These are phyloP conservation scores for Oryzaephilus surinamensis DNA, from an alignment of 1,140 invertebrate genomes.

Conservation along the genomic window DNA sequence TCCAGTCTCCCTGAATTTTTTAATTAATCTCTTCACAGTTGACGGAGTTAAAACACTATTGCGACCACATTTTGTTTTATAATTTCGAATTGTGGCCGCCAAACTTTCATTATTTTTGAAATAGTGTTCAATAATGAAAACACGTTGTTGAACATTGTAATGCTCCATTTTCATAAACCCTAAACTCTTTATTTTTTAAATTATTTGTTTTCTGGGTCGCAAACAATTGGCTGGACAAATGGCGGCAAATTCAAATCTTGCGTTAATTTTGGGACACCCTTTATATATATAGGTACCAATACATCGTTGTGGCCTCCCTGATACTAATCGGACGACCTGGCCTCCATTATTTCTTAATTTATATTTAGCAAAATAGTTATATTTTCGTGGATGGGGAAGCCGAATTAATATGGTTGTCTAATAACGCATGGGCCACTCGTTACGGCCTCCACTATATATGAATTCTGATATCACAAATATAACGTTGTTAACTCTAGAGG, in stretches of 20 bases:
- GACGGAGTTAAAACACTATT: constrained; percentile 21
- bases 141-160: constrained; percentile 15
- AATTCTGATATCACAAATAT: too few species aligned
- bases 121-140: constrained; percentile 20
- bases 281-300: neutral
- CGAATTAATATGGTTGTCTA: too few species aligned
- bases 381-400: too few species aligned
- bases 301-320: too few species aligned
- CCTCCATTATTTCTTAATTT: too few species aligned
- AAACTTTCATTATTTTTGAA: constrained; percentile 26
- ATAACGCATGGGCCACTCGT: too few species aligned
- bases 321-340: too few species aligned
- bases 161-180: constrained; percentile 16
- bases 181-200: constrained; percentile 12
- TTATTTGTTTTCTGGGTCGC: constrained; percentile 13
- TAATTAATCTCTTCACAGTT: constrained; percentile 24
- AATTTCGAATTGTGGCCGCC: constrained; percentile 17
- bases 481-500: too few species aligned
- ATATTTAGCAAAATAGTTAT: too few species aligned
- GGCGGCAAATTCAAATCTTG: too few species aligned
- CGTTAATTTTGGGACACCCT: too few species aligned
- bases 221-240: constrained; percentile 11
- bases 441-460: too few species aligned
- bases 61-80: constrained; percentile 22
- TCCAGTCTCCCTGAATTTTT: constrained; percentile 19